These are phyloP conservation scores for Parauchenoglanis ngamensis DNA, from an alignment of 2,797 vertebrate species.

Conservation along the genomic window DNA sequence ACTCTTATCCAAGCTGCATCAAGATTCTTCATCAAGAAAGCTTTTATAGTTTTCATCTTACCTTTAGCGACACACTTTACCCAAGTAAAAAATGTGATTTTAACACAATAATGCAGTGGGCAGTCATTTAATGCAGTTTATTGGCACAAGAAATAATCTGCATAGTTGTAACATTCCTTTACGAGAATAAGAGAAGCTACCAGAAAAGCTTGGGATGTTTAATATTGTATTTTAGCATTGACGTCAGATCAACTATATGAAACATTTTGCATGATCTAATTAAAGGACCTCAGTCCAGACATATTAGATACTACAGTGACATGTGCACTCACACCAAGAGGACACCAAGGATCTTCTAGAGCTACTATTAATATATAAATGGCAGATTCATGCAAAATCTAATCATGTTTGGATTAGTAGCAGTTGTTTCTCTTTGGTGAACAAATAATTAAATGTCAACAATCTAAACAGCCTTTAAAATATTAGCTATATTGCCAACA, in stretches of 20 bases:
- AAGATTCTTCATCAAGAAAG: not conserved
- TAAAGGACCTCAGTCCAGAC: not conserved
- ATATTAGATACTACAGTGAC: not conserved
- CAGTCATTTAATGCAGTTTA: not conserved
- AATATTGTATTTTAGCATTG: not conserved
- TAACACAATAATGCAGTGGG: not conserved
- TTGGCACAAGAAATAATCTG: not conserved
- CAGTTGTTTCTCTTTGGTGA: not conserved
- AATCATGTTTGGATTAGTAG: not conserved
- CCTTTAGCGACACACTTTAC: not conserved
- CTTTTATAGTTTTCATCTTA: not conserved
- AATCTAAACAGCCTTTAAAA: not conserved
- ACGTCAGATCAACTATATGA: not conserved
- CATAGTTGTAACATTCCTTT: not conserved
- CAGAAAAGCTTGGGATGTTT: not conserved
- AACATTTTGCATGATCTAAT: not conserved
- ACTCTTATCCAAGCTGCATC: not conserved
- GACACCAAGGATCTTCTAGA: not conserved
- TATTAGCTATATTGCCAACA: not conserved
- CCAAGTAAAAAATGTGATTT: no score
- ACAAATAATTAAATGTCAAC: not conserved
- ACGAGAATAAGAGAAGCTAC: not conserved
- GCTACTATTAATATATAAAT: not conserved
- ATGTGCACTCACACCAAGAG: not conserved
- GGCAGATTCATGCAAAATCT: not conserved